Base-by-base conservation (phyloP, 2,888 invertebrate species). In the Nebria brevicollis region DNA sequence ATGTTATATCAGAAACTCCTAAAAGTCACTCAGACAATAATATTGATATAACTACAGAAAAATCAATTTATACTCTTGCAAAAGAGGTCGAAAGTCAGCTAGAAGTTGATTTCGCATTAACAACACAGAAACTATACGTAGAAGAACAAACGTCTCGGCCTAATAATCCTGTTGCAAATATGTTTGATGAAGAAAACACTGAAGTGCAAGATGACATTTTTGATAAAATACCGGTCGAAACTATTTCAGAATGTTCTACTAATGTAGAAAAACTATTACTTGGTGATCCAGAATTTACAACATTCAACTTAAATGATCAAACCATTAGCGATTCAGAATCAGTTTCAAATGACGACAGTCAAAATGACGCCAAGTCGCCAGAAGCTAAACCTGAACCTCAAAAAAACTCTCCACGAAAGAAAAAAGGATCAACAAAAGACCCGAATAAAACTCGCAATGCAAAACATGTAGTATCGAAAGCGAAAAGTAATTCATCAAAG, bases 71-170 rank as follows among this genome's bases (percentile, higher is more conserved):
- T 34, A 34, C 34, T 34, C 34, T 34, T 4, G 34, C 34, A 34
- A 34, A 34, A 34, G 34, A 34, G 34, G 2, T 86, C 6, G 85
- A 85, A 34, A 85, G 85, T 34, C 86, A 86, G 43, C 75, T 83
- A 15, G 85, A 86, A 83, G 82, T 81, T 42, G 75, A 73, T 64
- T 75, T 76, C 26, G 75, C 34, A 42, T n/a, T 81, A 25, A 75
- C 81, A 75, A 75, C 68, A 13, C 75, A 76, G 77, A 75, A 82
- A 66, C 72, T 82, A 82, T 73, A 75, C 72, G 77, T 78, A 77
- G 80, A 79, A 54, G 43, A 73, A 42, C 81, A 83, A 82, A 83
- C 76, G 10, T 77, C 77, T 20, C 25, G 81, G 66, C 81, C 81
- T 54, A 68, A 81, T 73, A 81, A 81, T 77, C 81, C 81, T 13